A percentile compares a stretch with the other conserved stretches of the same genome.
phyloP scores from a whole-genome alignment of 2,797 vertebrate species.

The Carcharodon carcharias region DNA sequence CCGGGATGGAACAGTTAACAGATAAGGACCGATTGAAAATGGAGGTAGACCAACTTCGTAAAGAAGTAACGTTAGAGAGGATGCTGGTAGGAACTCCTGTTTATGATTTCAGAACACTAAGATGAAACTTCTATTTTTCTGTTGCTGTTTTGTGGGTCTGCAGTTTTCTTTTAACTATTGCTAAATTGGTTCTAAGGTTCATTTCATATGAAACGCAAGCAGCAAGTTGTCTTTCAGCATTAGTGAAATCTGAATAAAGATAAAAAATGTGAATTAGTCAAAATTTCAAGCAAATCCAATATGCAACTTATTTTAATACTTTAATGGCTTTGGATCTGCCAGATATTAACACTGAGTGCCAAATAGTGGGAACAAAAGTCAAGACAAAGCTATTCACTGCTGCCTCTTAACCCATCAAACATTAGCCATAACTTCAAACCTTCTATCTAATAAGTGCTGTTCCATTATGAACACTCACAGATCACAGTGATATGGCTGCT shows the following conservation, averaged over 20 bases:
- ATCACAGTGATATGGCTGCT: neutral
- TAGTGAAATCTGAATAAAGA: neutral
- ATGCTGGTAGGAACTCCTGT: slow-evolving; percentile 65
- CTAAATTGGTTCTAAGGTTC: neutral
- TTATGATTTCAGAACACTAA: neutral
- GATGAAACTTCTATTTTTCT: neutral
- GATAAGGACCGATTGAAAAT: slow-evolving; percentile 87
- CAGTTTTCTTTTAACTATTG: neutral
- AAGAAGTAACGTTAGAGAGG: slow-evolving; percentile 80
- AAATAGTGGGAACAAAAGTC: neutral
- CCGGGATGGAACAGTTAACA: slow-evolving; percentile 71
- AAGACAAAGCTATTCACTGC: neutral
- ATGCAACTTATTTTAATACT: neutral
- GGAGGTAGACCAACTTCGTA: slow-evolving; percentile 83
- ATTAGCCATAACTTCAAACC: neutral
- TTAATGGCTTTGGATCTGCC: neutral
- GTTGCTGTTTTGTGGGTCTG: neutral
- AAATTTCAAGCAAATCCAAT: neutral
- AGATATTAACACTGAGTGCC: neutral
- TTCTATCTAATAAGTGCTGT: neutral
- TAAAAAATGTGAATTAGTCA: neutral
- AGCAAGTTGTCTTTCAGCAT: neutral
- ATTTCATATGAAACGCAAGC: neutral
- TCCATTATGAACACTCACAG: neutral
- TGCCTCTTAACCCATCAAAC: neutral